Conservation (phyloP, 1,140 invertebrate species). For the Papilio helenus region DNA sequence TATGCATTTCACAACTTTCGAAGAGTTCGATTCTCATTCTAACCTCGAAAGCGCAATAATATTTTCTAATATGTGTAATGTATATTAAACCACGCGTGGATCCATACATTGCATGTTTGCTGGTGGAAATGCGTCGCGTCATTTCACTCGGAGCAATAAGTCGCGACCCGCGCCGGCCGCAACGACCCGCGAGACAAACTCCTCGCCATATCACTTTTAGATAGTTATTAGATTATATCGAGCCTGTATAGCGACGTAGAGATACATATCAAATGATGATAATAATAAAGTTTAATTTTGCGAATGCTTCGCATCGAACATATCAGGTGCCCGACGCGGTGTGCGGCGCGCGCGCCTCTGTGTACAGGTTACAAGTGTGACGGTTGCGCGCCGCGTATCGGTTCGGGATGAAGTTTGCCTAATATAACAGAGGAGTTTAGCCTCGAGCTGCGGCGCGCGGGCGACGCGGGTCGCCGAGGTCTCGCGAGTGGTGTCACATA, state of each 20-base stretch:
- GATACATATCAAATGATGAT: conserved; percentile 39
- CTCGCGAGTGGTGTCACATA: conserved; percentile 70
- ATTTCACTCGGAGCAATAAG: neutral
- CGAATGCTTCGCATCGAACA: conserved; percentile 38
- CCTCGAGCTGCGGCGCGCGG: neutral
- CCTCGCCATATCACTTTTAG: conserved; percentile 35
- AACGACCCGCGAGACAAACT: conserved; percentile 10
- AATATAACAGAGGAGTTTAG: conserved; percentile 10
- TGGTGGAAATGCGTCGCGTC: conserved; percentile 32
- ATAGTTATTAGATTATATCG: conserved; percentile 40
- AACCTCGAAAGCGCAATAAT: conserved; percentile 8
- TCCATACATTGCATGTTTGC: neutral
- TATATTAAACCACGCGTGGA: neutral
- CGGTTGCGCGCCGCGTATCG: neutral
- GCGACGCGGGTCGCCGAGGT: neutral
- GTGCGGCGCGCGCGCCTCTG: neutral
- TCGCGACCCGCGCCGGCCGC: conserved; percentile 9
- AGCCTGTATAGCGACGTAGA: conserved; percentile 37
- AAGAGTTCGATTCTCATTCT: neutral
- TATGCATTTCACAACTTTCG: neutral
- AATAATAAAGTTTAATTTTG: conserved; percentile 40
- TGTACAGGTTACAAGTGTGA: neutral
- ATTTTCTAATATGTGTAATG: neutral
- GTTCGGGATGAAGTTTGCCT: neutral
- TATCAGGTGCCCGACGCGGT: conserved; percentile 28